Evolutionary conservation across 2,888 invertebrate species (phyloP), one percentile per base, ranked within the genome.

Genomic region (Syrphus vitripennis): DNA sequence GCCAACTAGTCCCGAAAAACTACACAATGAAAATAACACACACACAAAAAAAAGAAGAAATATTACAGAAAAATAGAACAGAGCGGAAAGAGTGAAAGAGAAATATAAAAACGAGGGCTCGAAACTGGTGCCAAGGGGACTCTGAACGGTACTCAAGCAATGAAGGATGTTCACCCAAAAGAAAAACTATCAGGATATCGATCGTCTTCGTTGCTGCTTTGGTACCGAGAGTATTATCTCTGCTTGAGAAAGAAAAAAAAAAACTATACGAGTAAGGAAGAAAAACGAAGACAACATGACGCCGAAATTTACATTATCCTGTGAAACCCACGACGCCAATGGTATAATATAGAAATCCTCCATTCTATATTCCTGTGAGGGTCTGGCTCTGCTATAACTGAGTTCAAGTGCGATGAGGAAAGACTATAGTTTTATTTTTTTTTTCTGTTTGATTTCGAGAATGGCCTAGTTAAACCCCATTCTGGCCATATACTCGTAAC

Each of bases 121-220:
- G 24, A 61, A 84, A 77, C 84, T 84, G 84, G 81, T 84, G 84
- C 84, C 84, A 84, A 76, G 80, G 84, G 84, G 59, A 77, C 81
- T 67, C 31, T 67, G 67, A 50, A 72, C 69, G 81, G 61, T 81
- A 70, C 61, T 76, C 61, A 59, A 72, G 79, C 79, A 63, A 83
- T 80, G 80, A 84, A 80, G 80, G 75, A 84, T 76, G 80, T 65
- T 80, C 65, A 40, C 31, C 59, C 40, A 50, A 40, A 57, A 76
- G 34, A 59, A 76, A 84, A 84, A 81, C 81, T 84, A 75, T 79
- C 74, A 76, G 70, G 26, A 71, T 84, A 84, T 84, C 84, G 84
- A 81, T 77, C 84, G 59, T 55, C 29, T 29, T 55, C 55, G 55
- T 65, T 65, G 16, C 34, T n/a, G n/a, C n/a, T n/a, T 70, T 82